Evolutionary conservation across 1,140 invertebrate genomes (phyloP), one percentile per base, ranked within the genome.

Genomic region (Coptotermes formosanus): DNA sequence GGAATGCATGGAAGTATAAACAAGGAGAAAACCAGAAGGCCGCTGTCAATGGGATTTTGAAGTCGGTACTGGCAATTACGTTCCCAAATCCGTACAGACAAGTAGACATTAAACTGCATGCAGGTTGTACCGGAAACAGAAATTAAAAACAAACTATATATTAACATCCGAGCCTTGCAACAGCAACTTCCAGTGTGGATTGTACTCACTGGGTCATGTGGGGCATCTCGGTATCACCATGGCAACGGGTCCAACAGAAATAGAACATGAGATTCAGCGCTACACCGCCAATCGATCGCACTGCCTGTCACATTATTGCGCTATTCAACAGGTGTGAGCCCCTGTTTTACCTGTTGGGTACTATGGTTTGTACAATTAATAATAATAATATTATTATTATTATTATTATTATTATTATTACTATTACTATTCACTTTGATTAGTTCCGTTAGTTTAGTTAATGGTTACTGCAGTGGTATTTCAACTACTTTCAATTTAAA

Each of bases 201-300:
- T 75, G 64, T 75, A 75, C 64, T 75, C n/a, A 75, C 64, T 30
- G 64, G n/a, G 64, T 75, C 64, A 75, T 25, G 64, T 75, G 64
- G 25, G n/a, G n/a, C 64, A 75, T 75, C 64, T 25, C 64, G 64
- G n/a, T 16, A 25, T 75, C n/a, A n/a, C n/a, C 64, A 75, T 75
- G 64, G n/a, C 64, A 75, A 75, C n/a, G n/a, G n/a, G 12, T 75
- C 64, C 64, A 75, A 75, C 64, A 75, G 64, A 75, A 75, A 75
- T 75, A 75, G 64, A 25, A 75, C 64, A 75, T 8, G 14, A 55
- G 52, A 12, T 55, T 55, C 52, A 55, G 52, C 19, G 52, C 52
- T 19, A 2, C 64, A 0, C 64, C 64, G 25, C 25, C 64, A 30
- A 75, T 75, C 64, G 64, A 75, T 75, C n/a, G 6, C 25, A 8